Conservation (phyloP, 2,113 vertebrate species). For the Octodon degus region DNA sequence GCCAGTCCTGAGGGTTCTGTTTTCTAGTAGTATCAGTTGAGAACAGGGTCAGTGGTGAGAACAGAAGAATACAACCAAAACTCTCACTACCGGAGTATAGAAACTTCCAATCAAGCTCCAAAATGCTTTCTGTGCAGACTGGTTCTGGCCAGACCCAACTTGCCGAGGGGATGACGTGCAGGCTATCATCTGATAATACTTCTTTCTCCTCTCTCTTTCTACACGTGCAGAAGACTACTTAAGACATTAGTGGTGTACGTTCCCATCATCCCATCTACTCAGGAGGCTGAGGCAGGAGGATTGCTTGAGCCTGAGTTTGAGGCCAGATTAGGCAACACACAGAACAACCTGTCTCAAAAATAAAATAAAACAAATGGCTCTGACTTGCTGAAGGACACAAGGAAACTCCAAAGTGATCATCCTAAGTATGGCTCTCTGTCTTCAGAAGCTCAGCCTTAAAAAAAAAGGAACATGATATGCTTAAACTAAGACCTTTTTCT, state of each 20-base stretch:
- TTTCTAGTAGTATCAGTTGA: conserved; percentile 29
- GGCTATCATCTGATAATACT: not conserved
- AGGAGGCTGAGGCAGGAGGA: not conserved
- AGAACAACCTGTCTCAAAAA: not conserved
- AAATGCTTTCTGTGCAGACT: conserved; percentile 7
- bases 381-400: conserved; percentile 31
- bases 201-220: not conserved
- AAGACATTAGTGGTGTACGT: not conserved
- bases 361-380: not conserved
- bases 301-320: not conserved
- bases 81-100: conserved; percentile 14
- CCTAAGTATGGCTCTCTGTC: not conserved
- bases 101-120: conserved; percentile 42
- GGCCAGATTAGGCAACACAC: not conserved
- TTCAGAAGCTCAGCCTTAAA: not conserved
- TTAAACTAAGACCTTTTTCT: conserved; percentile 12
- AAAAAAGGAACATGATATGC: not conserved
- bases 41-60: not conserved
- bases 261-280: not conserved
- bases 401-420: conserved; percentile 40
- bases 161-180: not conserved
- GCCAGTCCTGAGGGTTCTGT: not conserved
- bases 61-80: conserved; percentile 29
- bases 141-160: conserved; percentile 10
- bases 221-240: not conserved